These are phyloP conservation scores for Ianthella basta DNA, from an alignment of 37 sponge, comb jelly and placozoan species.

Conservation along the genomic window DNA sequence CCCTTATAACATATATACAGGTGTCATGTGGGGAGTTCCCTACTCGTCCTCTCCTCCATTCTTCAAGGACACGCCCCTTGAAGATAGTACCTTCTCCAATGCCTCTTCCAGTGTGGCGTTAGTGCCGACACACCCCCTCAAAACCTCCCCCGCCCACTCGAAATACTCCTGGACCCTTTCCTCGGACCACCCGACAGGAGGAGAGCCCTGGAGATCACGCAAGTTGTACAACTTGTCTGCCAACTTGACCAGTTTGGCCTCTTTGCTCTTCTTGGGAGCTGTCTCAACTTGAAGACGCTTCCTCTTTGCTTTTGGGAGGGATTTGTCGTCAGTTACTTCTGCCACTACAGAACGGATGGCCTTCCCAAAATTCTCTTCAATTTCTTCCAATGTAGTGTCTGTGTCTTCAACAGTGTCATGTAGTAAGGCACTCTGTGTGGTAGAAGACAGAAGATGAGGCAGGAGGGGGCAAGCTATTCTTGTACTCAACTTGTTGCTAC, in stretches of 20 bases:
- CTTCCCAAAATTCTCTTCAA: constrained; percentile 61
- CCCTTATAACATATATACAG: no score
- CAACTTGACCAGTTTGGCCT: constrained; percentile 90
- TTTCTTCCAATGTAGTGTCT: constrained; percentile 81
- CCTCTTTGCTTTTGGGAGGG: constrained; percentile 84
- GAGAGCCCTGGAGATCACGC: constrained; percentile 68
- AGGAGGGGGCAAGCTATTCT: neutral
- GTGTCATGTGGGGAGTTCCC: no score
- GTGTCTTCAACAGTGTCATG: constrained; percentile 99
- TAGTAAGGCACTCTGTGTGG: constrained; percentile 81
- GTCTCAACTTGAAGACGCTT: constrained; percentile 88
- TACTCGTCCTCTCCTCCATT: neutral
- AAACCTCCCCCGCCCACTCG: constrained; percentile 82
- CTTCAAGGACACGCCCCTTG: constrained; percentile 46
- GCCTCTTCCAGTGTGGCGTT: constrained; percentile 70
- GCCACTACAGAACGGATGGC: constrained; percentile 64
- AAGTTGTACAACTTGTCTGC: constrained; percentile 97
- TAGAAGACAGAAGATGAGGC: neutral
- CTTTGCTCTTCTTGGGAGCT: constrained; percentile 80
- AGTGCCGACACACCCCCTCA: constrained; percentile 78
- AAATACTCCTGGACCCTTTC: constrained; percentile 86
- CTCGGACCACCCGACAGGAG: constrained; percentile 87
- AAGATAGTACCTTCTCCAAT: constrained; percentile 57
- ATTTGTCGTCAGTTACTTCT: constrained; percentile 92
- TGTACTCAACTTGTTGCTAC: no score